Evolutionary conservation across 2,797 vertebrate species (phyloP).

Genomic region (Triplophysa yarkandensis): DNA sequence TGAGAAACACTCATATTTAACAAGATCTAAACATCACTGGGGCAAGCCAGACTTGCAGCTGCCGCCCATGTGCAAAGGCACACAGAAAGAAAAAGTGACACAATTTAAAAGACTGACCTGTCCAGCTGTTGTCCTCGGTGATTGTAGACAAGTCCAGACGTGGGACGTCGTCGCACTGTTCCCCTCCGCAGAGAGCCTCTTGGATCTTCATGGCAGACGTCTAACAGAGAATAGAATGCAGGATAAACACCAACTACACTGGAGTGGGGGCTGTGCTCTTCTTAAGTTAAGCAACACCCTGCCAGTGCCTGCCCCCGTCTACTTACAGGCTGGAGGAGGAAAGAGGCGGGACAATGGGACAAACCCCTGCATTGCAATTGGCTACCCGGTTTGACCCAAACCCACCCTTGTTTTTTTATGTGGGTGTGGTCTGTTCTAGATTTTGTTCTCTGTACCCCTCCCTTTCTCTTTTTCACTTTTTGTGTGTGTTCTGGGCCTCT

Average conservation of each 20-base stretch:
- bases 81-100: conserved; percentile 4
- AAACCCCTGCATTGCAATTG: conserved; percentile 66
- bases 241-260: conserved; percentile 58
- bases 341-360: conserved; percentile 51
- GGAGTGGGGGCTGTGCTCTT: conserved; percentile 65
- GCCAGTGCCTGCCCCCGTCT: conserved; percentile 65
- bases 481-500: conserved; percentile 54
- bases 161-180: conserved; percentile 84
- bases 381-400: conserved; percentile 62
- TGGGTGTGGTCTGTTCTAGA: conserved; percentile 30
- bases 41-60: conserved; percentile 68
- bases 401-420: conserved; percentile 70
- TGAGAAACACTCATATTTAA: conserved; percentile 14
- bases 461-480: conserved; percentile 45
- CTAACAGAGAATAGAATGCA: conserved; percentile 76
- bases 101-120: conserved; percentile 82
- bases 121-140: conserved; percentile 87
- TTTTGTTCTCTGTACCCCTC: conserved; percentile 46
- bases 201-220: conserved; percentile 92
- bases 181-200: conserved; percentile 81
- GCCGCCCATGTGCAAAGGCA: conserved; percentile 65
- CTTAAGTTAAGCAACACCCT: conserved; percentile 70
- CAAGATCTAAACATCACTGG: conserved; percentile 36
- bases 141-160: conserved; percentile 85
- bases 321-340: conserved; percentile 57